Percentiles rank a stretch among this genome's conserved stretches.
Conservation (phyloP, 2,113 vertebrate genomes). For the Zingel zingel region DNA sequence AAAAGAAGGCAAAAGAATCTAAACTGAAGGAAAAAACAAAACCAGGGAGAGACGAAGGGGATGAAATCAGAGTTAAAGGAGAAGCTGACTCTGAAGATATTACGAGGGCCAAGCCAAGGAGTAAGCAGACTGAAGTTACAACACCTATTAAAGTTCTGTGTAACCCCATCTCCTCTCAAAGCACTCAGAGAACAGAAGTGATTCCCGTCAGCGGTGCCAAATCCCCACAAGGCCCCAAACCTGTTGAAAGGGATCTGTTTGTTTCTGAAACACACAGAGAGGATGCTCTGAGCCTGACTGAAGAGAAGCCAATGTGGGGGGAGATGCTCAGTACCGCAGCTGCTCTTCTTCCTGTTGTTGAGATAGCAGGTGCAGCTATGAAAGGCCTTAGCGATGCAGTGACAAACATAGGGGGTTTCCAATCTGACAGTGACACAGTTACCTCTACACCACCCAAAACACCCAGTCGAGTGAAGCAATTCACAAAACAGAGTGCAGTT, state of each 20-base stretch:
- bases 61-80: slow-evolving; percentile 30
- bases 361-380: slow-evolving; percentile 44
- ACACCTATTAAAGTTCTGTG: slow-evolving; percentile 1
- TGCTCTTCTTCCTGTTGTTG: slow-evolving; percentile 54
- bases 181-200: slow-evolving; percentile 27
- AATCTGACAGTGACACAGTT: slow-evolving; percentile 38
- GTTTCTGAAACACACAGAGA: slow-evolving; percentile 9
- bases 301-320: slow-evolving; percentile 32
- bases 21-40: slow-evolving; percentile 21
- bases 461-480: slow-evolving; percentile 12
- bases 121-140: slow-evolving; percentile 15
- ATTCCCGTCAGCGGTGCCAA: slow-evolving; percentile 25
- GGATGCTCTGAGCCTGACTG: background rate
- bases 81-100: background rate
- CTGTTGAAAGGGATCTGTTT: background rate
- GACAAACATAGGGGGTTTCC: slow-evolving; percentile 17
- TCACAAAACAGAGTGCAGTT: slow-evolving; percentile 61
- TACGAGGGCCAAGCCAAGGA: slow-evolving; percentile 1
- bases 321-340: slow-evolving; percentile 31
- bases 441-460: background rate
- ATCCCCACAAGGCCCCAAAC: slow-evolving; percentile 12
- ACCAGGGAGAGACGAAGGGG: background rate
- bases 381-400: slow-evolving; percentile 39
- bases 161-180: slow-evolving; percentile 44
- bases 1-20: slow-evolving; percentile 30